Evolutionary conservation across 2,797 vertebrate genomes (phyloP).

Genomic region (Muraenolepis orangiensis): DNA sequence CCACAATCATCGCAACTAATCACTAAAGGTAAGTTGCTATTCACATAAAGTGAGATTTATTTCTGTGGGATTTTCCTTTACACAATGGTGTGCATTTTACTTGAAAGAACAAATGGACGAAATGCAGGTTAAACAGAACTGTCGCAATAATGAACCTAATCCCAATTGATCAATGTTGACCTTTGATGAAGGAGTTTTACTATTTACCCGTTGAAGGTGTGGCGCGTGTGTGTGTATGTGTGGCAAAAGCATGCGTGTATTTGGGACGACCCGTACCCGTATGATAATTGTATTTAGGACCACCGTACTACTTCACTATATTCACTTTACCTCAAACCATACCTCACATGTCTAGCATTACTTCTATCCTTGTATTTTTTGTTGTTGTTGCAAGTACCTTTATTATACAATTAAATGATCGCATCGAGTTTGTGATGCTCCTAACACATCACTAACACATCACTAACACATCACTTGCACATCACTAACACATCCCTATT

Average conservation of each 20-base stretch:
- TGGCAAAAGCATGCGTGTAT: background rate
- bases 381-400: background rate
- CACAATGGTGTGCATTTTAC: background rate
- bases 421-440: too few relatives aligned
- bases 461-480: too few relatives aligned
- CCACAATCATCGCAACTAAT: conserved; percentile 5
- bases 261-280: background rate
- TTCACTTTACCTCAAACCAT: background rate
- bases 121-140: too few relatives aligned
- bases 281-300: background rate
- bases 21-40: conserved; percentile 4
- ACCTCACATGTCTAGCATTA: background rate
- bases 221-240: too few relatives aligned
- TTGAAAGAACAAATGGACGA: background rate
- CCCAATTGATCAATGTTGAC: background rate
- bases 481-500: too few relatives aligned
- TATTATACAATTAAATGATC: background rate
- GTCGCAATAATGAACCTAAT: background rate
- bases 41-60: background rate
- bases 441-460: too few relatives aligned
- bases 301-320: background rate
- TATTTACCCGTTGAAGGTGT: background rate
- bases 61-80: background rate
- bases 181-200: background rate
- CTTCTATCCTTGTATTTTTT: background rate